Evolutionary conservation across 2,888 invertebrate species (phyloP), one percentile per base, ranked within the genome.

Genomic region (Lasioglossum lativentre): DNA sequence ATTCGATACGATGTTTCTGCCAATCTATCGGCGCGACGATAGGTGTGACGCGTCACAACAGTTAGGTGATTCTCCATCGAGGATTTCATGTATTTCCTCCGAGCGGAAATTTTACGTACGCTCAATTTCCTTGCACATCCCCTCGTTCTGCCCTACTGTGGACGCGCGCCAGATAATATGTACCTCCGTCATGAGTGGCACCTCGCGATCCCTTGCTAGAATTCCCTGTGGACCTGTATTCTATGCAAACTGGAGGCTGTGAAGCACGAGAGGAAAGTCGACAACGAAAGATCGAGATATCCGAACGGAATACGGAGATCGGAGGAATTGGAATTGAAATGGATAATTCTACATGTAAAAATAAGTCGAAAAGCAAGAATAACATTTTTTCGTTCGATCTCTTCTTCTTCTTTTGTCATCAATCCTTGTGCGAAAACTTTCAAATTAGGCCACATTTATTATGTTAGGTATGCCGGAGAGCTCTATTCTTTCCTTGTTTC

Each of bases 221-320:
- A 90, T 85, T 91, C 93, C 91, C 90, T 34, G 78, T 77, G 90
- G 92, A 88, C 86, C 87, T 86, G 86, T 84, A 83, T 88, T 92
- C 89, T 92, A 93, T 92, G 91, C 91, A 93, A 93, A 94, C 90
- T 92, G 74, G 78, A 73, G 70, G 74, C 47, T 68, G 5, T 23
- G 76, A 63, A 80, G 83, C 66, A 80, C 56, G 77, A n/a, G 77
- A 63, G 76, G 85, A 82, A 79, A 89, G 52, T 74, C 82, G 87
- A 79, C 80, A 86, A 76, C 82, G 75, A 66, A 66, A 80, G 78
- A 82, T 86, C 68, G 79, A 56, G 73, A 75, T 85, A 81, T 78
- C 78, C 73, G n/a, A 38, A 68, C 45, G 45, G 16, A 23, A n/a
- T 42, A 27, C 19, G 42, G 71, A 47, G 38, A 30, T 27, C 27